Conservation (phyloP, 2,113 vertebrate species). For the Notarius lentiginosus region DNA sequence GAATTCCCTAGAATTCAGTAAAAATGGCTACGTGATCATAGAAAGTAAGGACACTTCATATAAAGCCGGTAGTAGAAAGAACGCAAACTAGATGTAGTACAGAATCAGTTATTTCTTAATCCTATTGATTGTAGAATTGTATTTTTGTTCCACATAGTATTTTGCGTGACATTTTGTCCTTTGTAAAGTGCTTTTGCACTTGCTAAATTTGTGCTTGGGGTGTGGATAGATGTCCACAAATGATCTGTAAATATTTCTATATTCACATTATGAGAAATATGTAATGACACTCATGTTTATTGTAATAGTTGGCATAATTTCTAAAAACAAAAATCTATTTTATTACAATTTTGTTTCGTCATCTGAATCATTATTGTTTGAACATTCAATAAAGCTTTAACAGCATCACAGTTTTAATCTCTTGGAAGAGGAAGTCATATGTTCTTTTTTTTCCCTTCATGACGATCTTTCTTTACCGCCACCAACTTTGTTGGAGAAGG, state of each 20-base stretch:
- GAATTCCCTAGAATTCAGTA: conserved; percentile 14
- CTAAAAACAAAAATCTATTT: background rate
- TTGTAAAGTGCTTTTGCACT: background rate
- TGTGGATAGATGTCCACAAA: background rate
- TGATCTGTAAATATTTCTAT: too few species aligned
- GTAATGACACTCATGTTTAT: too few species aligned
- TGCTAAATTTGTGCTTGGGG: background rate
- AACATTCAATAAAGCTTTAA: background rate
- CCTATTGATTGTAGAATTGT: background rate
- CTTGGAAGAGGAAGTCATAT: background rate
- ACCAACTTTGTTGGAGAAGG: too few species aligned
- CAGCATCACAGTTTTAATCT: background rate
- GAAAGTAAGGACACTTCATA: conserved; percentile 2
- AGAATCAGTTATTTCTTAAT: background rate
- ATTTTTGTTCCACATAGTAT: background rate
- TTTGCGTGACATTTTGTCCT: background rate
- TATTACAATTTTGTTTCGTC: background rate
- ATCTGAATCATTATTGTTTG: background rate
- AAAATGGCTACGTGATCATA: conserved; percentile 14
- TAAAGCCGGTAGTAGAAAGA: background rate
- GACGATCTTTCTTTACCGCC: too few species aligned
- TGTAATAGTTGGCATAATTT: background rate
- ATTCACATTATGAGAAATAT: too few species aligned
- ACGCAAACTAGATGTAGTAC: background rate
- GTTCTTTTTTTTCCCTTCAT: background rate